Percentiles rank a stretch among this genome's conserved stretches.
Conservation (phyloP, 2,888 invertebrate genomes). For the Polyommatus iphigenia region DNA sequence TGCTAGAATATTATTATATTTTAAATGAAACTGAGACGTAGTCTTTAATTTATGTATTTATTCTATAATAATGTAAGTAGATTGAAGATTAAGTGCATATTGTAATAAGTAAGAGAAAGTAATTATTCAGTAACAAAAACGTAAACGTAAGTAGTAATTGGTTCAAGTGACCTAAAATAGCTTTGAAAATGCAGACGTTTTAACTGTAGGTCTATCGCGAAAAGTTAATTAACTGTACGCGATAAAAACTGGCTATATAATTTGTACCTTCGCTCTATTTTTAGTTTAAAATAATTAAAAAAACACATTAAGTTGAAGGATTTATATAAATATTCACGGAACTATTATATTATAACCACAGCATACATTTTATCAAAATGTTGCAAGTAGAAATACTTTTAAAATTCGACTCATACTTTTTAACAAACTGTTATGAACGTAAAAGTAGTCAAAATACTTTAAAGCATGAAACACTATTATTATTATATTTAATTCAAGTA, state of each 20-base stretch:
- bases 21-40: no score
- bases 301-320: neutral
- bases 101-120: neutral
- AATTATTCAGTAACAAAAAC: neutral
- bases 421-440: neutral
- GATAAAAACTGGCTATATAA: neutral
- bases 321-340: neutral
- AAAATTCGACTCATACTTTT: neutral
- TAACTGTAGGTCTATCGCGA: neutral
- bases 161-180: neutral
- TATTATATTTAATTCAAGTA: no score
- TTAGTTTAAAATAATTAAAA: neutral
- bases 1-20: neutral
- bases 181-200: conserved; percentile 8
- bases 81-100: no score
- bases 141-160: neutral
- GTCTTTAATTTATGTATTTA: no score
- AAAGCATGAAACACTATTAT: no score
- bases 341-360: neutral
- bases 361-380: neutral
- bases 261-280: neutral
- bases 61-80: no score
- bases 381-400: neutral
- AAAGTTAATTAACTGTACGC: conserved; percentile 7
- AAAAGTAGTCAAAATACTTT: neutral